Evolutionary conservation across 1,140 invertebrate species (phyloP).

Genomic region (Brachionus koreanus): DNA sequence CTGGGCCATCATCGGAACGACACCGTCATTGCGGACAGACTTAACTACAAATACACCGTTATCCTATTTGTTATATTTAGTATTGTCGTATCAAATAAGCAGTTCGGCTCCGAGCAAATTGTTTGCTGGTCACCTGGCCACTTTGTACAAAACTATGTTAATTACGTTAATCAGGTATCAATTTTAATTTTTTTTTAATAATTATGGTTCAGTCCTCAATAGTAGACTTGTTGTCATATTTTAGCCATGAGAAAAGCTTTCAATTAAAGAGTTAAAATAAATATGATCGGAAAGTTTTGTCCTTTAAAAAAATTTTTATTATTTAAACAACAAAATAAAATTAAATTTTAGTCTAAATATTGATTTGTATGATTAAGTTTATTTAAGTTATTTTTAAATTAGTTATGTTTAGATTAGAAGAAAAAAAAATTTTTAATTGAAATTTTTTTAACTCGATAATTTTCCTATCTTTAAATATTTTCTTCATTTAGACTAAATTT

Average conservation of each 20-base stretch:
- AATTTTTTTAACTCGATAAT: neutral
- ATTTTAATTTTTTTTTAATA: no score
- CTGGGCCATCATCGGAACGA: constrained; percentile 44
- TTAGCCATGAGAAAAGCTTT: no score
- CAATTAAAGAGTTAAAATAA: no score
- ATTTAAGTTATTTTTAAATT: neutral
- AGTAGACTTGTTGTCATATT: no score
- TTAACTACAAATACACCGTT: constrained; percentile 84
- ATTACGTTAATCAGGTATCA: constrained; percentile 45
- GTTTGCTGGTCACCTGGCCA: constrained; percentile 63
- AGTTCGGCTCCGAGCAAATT: constrained; percentile 84
- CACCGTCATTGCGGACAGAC: constrained; percentile 57
- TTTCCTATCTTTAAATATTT: neutral
- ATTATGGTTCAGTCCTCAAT: no score
- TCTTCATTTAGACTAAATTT: neutral
- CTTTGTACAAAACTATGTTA: constrained; percentile 46
- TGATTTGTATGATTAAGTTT: neutral
- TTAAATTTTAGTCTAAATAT: neutral
- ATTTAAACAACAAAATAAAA: neutral
- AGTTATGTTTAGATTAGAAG: neutral
- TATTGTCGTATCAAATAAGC: constrained; percentile 81
- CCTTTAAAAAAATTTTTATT: no score
- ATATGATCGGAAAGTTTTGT: no score
- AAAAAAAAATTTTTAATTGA: neutral
- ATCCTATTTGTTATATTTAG: constrained; percentile 78